Evolutionary conservation across 2,113 vertebrate genomes (phyloP), one percentile per base, ranked within the genome.

Genomic region (Columba livia): DNA sequence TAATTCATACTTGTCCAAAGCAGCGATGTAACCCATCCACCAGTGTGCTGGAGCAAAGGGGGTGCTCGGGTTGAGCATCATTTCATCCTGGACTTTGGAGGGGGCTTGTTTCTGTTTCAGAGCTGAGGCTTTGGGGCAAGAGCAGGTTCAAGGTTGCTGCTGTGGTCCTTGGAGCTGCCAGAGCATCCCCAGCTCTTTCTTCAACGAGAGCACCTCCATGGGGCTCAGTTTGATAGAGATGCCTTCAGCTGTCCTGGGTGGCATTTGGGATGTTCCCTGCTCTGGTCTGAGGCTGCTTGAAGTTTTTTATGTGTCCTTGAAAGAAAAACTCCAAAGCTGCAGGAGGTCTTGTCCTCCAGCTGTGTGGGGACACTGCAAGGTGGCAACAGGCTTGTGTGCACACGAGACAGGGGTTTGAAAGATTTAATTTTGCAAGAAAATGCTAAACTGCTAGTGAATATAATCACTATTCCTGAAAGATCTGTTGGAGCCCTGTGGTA

Each of bases 11-110:
- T 58, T 34, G 5, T 15, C 65, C 15, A 16, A 54, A 87, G 13
- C 28, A 1, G 2, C 11, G 28, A 25, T 29, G 34, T 29, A 53
- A 21, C 28, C 6, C 24, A 8, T 10, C 14, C 36, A 4, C 6
- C 0, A 0, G 4, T 0, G 4, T 3, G 14, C 50, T 29, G 31
- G 42, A 50, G 60, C 1, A 0, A 24, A 66, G 24, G 14, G 29
- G 29, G 19, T 61, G 53, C 17, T 72, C 0, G 0, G 10, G 6
- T 23, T 29, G 60, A n/a, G 15, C 42, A n/a, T 4, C 3, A 0
- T 28, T 67, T 36, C 23, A 7, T 20, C n/a, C 44, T n/a, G 34
- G 28, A 20, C 38, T 78, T 78, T 47, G 36, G 72, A 31, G 24
- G 11, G 15, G 74, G 26, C 16, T 53, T 20, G 34, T 24, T 79